A percentile compares a stretch with the other conserved stretches of the same genome.
Conservation (phyloP, 2,113 vertebrate species). For the Turnix velox region DNA sequence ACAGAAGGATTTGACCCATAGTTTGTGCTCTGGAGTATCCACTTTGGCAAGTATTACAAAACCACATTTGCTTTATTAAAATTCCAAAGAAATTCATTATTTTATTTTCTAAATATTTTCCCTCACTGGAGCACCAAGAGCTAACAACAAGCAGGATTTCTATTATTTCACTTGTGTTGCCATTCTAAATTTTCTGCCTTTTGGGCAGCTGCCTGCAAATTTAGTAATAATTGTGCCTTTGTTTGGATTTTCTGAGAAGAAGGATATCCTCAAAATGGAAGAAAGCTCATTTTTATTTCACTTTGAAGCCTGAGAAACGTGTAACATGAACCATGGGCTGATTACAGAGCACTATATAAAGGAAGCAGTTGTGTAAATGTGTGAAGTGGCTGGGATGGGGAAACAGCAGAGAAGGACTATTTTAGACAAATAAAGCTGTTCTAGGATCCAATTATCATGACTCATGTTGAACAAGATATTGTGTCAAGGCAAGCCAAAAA, state of each 20-base stretch:
- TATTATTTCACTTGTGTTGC: conserved; percentile 52
- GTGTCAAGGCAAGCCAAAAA: not conserved
- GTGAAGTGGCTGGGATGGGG: conserved; percentile 20
- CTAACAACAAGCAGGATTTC: conserved; percentile 61
- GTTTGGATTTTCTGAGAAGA: conserved; percentile 61
- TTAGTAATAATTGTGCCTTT: conserved; percentile 68
- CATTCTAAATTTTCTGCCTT: conserved; percentile 68
- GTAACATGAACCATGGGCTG: conserved; percentile 68
- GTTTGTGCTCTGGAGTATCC: not conserved
- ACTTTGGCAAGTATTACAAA: conserved; percentile 42
- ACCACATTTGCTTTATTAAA: conserved; percentile 58
- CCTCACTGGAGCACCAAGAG: conserved; percentile 32
- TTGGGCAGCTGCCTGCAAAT: conserved; percentile 56
- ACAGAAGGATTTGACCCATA: not conserved
- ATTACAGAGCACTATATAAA: conserved; percentile 59
- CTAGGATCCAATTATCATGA: not conserved
- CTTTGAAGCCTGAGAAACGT: conserved; percentile 73
- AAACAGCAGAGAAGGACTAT: not conserved
- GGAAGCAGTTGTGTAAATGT: conserved; percentile 22
- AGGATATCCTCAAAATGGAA: conserved; percentile 69
- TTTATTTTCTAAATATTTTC: conserved; percentile 59
- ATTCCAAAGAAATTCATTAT: conserved; percentile 64
- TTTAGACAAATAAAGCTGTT: conserved; percentile 3
- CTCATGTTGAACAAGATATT: not conserved
- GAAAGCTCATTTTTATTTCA: conserved; percentile 71